Evolutionary conservation across 2,113 vertebrate genomes (phyloP).

Genomic region (Amphiprion percula): DNA sequence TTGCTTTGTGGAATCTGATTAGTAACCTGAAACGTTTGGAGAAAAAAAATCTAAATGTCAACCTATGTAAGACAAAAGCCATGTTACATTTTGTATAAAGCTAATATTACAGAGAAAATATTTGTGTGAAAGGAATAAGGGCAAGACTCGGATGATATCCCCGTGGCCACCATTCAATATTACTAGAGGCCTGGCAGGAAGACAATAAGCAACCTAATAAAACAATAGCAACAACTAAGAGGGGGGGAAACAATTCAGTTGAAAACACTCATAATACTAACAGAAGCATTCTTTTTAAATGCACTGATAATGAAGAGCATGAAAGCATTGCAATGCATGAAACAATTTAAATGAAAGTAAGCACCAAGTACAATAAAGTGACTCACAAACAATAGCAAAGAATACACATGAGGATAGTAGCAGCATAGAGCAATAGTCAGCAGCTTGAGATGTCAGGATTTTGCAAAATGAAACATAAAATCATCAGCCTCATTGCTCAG

Average conservation of each 20-base stretch:
- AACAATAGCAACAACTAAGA: background rate
- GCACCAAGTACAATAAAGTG: background rate
- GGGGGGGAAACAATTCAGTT: background rate
- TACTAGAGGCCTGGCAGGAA: background rate
- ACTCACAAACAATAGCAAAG: background rate
- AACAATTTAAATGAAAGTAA: background rate
- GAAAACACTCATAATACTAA: conserved; percentile 4
- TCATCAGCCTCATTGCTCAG: too few species aligned
- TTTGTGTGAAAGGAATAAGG: background rate
- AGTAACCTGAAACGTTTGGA: background rate
- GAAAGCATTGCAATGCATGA: background rate
- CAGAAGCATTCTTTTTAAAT: background rate
- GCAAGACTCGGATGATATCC: background rate
- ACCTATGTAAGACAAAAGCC: background rate
- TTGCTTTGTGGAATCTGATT: background rate
- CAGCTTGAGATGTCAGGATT: too few species aligned
- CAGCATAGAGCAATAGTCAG: background rate
- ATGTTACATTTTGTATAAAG: background rate
- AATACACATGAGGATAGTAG: background rate
- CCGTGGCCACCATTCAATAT: conserved; percentile 1
- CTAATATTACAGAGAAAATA: background rate
- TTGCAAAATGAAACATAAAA: too few species aligned
- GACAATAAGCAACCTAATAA: background rate
- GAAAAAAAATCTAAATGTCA: background rate
- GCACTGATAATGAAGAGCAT: background rate